phyloP scores from a whole-genome alignment of 2,797 vertebrate species.

The Hirundo rustica region DNA sequence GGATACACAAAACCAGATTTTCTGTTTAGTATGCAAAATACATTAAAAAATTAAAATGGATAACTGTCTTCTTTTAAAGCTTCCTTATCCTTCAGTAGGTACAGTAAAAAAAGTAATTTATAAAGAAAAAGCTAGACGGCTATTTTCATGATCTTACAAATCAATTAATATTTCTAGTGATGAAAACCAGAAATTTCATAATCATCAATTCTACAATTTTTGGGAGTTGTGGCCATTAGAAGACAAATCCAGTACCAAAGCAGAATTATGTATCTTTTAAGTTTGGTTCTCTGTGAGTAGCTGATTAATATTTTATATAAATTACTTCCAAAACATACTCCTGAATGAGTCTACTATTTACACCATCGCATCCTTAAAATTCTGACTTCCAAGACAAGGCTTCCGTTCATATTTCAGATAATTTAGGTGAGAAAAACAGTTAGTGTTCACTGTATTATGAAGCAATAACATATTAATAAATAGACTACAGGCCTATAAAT shows the following conservation, averaged over 20 bases:
- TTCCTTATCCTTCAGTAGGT: not conserved
- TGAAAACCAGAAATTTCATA: not conserved
- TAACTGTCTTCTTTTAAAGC: not conserved
- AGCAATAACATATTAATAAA: not conserved
- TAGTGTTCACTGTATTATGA: not conserved
- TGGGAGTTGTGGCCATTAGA: not conserved
- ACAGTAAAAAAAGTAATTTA: not conserved
- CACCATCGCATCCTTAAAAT: not conserved
- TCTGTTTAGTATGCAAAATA: not conserved
- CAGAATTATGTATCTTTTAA: not conserved
- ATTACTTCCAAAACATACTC: not conserved
- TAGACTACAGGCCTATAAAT: not conserved
- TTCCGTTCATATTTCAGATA: not conserved
- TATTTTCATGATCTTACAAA: not conserved
- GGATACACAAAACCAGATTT: not conserved
- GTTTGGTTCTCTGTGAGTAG: not conserved
- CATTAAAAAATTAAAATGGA: not conserved
- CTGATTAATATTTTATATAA: not conserved
- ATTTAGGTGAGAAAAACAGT: not conserved
- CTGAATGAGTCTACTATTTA: not conserved
- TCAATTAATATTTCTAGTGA: not conserved
- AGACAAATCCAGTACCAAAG: not conserved
- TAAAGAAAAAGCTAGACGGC: not conserved
- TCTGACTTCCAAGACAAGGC: not conserved
- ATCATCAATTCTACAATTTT: not conserved